Evolutionary conservation across 1,140 invertebrate species (phyloP).

Genomic region (Drosophila melanica): DNA sequence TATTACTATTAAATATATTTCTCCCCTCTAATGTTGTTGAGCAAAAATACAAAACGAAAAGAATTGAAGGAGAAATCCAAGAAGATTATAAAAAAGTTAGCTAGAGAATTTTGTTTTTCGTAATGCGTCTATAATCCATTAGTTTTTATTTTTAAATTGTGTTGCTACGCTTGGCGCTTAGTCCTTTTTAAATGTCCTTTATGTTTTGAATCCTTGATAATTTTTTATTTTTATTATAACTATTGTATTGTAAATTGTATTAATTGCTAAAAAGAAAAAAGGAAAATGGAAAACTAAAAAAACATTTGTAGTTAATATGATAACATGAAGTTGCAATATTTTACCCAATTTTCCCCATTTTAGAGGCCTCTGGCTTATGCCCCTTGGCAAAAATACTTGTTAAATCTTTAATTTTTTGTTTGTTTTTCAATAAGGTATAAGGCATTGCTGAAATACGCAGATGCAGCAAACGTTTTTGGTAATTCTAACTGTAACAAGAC

Average conservation of each 20-base stretch:
- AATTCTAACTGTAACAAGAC: slow-evolving; percentile 24
- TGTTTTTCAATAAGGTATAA: slow-evolving; percentile 23
- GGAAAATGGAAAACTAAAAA: neutral
- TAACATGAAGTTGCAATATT: slow-evolving; percentile 18
- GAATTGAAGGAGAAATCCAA: neutral
- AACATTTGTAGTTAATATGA: slow-evolving; percentile 13
- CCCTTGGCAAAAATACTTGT: neutral
- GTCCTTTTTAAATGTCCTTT: slow-evolving; percentile 8
- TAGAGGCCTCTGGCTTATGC: neutral
- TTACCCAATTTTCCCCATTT: neutral
- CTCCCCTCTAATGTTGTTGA: neutral
- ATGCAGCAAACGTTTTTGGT: slow-evolving; percentile 16
- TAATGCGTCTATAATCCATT: neutral
- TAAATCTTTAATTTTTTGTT: slow-evolving; percentile 8
- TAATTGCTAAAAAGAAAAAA: slow-evolving; percentile 11
- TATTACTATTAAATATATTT: slow-evolving; percentile 14
- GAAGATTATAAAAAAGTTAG: neutral
- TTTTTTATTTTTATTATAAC: slow-evolving; percentile 11
- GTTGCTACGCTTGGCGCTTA: slow-evolving; percentile 15
- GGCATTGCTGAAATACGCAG: slow-evolving; percentile 23
- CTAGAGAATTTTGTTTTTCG: neutral
- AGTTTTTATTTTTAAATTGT: slow-evolving; percentile 19
- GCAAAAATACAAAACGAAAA: no score
- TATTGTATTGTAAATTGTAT: slow-evolving; percentile 34
- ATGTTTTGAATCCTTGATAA: slow-evolving; percentile 1